Evolutionary conservation across 2,888 invertebrate species (phyloP).

Genomic region (Campoletis raptor): DNA sequence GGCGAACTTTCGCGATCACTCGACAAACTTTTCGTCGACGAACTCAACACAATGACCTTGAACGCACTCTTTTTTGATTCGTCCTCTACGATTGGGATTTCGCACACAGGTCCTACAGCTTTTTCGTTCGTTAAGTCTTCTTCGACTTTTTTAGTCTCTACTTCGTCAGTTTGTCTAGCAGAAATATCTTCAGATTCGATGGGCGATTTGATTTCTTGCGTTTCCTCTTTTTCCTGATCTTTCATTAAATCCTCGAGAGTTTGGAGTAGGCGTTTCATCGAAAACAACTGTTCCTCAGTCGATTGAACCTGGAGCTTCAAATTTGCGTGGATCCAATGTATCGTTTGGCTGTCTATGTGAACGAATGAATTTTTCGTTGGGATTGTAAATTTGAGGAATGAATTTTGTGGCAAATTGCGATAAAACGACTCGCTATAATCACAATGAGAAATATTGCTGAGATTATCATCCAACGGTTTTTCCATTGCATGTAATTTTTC

Average conservation of each 20-base stretch:
- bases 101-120: not conserved
- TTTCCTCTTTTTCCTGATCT: not conserved
- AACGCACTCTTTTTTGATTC: not conserved
- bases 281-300: constrained; percentile 49
- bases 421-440: not conserved
- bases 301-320: constrained; percentile 35
- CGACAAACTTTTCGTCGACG: not conserved
- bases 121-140: not conserved
- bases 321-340: constrained; percentile 45
- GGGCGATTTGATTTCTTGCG: not conserved
- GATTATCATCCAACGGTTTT: constrained; percentile 28
- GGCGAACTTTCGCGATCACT: not conserved
- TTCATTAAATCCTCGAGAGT: constrained; percentile 32
- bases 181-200: not conserved
- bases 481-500: not conserved
- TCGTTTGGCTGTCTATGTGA: constrained; percentile 5
- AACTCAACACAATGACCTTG: too few species aligned
- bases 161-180: not conserved
- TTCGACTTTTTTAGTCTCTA: not conserved
- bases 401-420: constrained; percentile 32
- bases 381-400: not conserved
- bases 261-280: constrained; percentile 42
- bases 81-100: not conserved
- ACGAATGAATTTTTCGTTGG: not conserved
- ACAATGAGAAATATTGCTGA: not conserved